Percentiles rank a stretch among this genome's conserved stretches.
phyloP scores from a whole-genome alignment of 2,888 invertebrate genomes.

The Eustalomyia histrio region DNA sequence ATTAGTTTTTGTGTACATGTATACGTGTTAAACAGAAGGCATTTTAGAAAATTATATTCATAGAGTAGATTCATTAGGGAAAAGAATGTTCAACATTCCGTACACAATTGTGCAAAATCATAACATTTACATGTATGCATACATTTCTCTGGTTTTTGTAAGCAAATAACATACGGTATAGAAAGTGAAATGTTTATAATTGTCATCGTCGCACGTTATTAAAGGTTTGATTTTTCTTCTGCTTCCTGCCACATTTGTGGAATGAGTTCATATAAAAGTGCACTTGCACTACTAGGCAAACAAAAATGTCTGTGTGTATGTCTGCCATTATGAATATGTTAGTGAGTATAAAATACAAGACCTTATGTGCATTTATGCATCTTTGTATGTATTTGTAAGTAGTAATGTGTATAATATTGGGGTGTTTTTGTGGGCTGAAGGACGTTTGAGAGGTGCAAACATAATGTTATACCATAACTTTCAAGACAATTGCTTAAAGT shows the following conservation, averaged over 20 bases:
- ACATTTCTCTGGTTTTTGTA: conserved; percentile 8
- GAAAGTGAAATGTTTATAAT: conserved; percentile 66
- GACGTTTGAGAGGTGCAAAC: conserved; percentile 63
- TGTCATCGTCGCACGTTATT: conserved; percentile 52
- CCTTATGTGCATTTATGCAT: conserved; percentile 3
- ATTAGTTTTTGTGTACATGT: conserved; percentile 6
- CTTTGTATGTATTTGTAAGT: conserved; percentile 16
- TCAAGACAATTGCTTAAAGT: conserved; percentile 41
- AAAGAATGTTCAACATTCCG: conserved; percentile 12
- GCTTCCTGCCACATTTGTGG: background rate
- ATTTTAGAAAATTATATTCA: conserved; percentile 56
- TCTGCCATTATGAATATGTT: conserved; percentile 7
- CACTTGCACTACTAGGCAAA: conserved; percentile 61
- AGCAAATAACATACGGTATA: conserved; percentile 46
- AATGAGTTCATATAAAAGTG: conserved; percentile 40
- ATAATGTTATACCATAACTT: conserved; percentile 34
- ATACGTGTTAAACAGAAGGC: conserved; percentile 32
- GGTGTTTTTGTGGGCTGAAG: conserved; percentile 64
- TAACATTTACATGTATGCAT: conserved; percentile 3
- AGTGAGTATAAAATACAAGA: conserved; percentile 41
- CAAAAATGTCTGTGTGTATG: background rate
- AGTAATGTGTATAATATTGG: conserved; percentile 51
- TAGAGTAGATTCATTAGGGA: conserved; percentile 26
- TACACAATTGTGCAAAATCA: conserved; percentile 32
- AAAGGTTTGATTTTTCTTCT: conserved; percentile 27